Conservation (phyloP, 2,113 vertebrate species). For the Phalacrocorax carbo region DNA sequence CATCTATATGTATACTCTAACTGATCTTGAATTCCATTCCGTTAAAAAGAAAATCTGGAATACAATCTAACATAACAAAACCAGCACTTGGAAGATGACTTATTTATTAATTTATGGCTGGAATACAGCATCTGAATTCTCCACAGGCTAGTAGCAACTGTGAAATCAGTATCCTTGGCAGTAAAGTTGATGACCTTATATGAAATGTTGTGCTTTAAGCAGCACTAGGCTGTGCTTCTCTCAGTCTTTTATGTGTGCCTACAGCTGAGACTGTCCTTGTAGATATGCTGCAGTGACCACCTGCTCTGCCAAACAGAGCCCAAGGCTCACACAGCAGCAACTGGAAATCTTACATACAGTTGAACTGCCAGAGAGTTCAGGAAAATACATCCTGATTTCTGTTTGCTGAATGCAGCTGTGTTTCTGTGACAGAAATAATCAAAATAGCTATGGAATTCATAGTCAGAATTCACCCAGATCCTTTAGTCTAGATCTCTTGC, state of each 20-base stretch:
- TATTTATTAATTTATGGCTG: neutral
- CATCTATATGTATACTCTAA: neutral
- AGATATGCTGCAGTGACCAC: neutral
- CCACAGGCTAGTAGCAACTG: neutral
- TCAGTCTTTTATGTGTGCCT: neutral
- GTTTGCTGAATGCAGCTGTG: neutral
- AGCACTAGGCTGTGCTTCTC: neutral
- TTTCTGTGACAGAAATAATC: neutral
- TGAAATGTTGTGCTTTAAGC: neutral
- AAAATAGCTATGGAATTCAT: neutral
- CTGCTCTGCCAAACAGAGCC: neutral
- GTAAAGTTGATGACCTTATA: neutral
- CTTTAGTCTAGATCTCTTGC: neutral
- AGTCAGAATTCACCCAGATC: neutral
- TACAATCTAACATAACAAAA: neutral
- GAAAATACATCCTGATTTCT: neutral
- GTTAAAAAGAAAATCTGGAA: neutral
- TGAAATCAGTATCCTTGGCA: neutral
- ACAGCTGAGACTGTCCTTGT: neutral
- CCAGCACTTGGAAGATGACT: neutral
- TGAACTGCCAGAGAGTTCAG: neutral
- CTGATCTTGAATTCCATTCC: neutral
- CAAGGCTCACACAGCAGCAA: neutral
- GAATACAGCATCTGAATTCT: neutral
- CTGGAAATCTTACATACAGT: neutral